Base-by-base conservation (phyloP, 2,888 invertebrate species). In the Caenorhabditis imperialis region DNA sequence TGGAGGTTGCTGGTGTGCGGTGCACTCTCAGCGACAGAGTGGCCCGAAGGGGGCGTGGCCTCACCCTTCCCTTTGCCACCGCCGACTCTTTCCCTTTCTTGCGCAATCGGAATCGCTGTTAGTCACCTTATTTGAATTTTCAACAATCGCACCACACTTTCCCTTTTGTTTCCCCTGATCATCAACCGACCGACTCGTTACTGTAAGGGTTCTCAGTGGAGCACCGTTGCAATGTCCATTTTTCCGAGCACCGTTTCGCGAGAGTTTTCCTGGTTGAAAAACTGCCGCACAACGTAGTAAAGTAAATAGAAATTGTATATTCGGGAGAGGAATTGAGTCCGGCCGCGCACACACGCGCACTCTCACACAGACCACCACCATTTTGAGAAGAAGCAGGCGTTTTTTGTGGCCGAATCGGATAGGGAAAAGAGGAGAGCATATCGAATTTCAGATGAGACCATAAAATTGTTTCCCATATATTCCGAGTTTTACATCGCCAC, bases 221-320 rank as follows among this genome's bases (percentile, higher is more conserved):
- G n/a, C n/a, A n/a, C n/a, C n/a, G n/a, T n/a, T n/a, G n/a, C n/a
- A n/a, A n/a, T n/a, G n/a, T n/a, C n/a, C n/a, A n/a, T n/a, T n/a
- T n/a, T n/a, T n/a, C 44, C 27, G 48, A 45, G 54, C 48, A 16
- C 40, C 53, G 23, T 44, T 62, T 45, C 42, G 25, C 14, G 44
- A 18, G 47, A 51, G 53, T 25, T 37, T 57, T 65, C 57, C 50
- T 44, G 42, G 55, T 65, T 57, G 37, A 57, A 63, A 67, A 67
- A 67, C 67, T 67, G 57, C 67, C 50, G 67, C 57, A 67, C 47
- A 53, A 48, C 40, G 54, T 54, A 62, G 71, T 71, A 71, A 71
- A 71, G 71, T 71, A 71, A 71, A 71, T 71, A 71, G 71, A 71
- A 71, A 71, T 71, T 71, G 61, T 71, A 71, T 71, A 71, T 71